Conservation (phyloP, 92 coral and sea anemone species). For the Anthopleura xanthogrammica region DNA sequence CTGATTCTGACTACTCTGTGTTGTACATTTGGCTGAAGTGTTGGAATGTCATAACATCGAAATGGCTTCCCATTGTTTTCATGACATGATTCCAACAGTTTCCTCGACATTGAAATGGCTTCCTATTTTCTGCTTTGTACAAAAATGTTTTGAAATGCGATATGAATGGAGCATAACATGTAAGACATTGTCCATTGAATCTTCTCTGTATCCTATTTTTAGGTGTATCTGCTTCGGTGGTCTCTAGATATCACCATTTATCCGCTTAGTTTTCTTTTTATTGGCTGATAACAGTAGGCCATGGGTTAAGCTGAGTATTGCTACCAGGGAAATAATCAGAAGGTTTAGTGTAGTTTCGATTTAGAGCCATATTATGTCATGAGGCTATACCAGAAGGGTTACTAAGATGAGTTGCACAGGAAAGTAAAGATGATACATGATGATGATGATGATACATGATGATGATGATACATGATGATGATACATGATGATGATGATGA, state of each 20-base stretch:
- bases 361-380: too few relatives aligned
- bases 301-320: not conserved
- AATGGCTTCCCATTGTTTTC: too few relatives aligned
- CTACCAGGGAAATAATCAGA: not conserved
- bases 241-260: not conserved
- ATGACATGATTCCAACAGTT: too few relatives aligned
- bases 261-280: not conserved
- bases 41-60: too few relatives aligned
- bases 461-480: not conserved
- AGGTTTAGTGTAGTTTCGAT: not conserved
- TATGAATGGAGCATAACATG: too few relatives aligned
- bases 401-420: not conserved
- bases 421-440: not conserved
- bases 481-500: not conserved
- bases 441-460: not conserved
- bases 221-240: not conserved
- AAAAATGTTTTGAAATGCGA: too few relatives aligned
- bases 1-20: not conserved
- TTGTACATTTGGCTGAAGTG: not conserved
- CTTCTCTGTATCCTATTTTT: not conserved
- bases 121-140: too few relatives aligned
- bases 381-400: not conserved
- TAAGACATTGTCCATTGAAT: too few relatives aligned
- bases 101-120: too few relatives aligned
- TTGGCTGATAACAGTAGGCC: not conserved